Evolutionary conservation across 2,888 invertebrate species (phyloP), one percentile per base, ranked within the genome.

Genomic region (Matsumyia berberina): DNA sequence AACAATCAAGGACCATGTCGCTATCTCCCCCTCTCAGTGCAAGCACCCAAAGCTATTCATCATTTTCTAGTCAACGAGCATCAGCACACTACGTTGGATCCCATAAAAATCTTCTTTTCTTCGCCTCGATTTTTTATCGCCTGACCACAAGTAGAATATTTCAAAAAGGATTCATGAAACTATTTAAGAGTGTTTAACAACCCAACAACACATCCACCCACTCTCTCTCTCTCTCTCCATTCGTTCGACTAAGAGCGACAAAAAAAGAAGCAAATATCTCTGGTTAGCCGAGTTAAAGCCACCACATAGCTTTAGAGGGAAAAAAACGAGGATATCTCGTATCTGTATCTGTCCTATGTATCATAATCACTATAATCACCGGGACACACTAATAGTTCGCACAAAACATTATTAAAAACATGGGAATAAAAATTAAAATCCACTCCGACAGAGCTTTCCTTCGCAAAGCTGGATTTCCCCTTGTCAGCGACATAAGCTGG

Each of bases 21-120:
- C 24, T 24, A 24, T 24, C 24, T 24, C 33, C 5, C 19, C 49
- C 11, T n/a, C 0, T n/a, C 17, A 70, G 0, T 37, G 19, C 55
- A 29, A 12, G 15, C 39, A n/a, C 46, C 49, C 37, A 31, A 17
- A 39, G 60, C 72, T 64, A 72, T 79, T 79, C 49, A 73, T 79
- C 72, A 79, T 53, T 66, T 72, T 58, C 51, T 58, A 66, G 74
- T 74, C 33, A 67, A 67, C 58, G 58, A 58, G 24, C n/a, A n/a
- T n/a, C 55, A 46, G 35, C 64, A 37, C 29, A 72, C 64, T 55
- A 19, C 55, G 33, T 31, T 49, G 39, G 57, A 46, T 7, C 46
- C 31, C 76, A 58, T 76, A 39, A 67, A 79, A 72, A 72, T 64
- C 72, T 19, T 35, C 19, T 11, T 24, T 39, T 29, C 31, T 3